Conservation (phyloP, 2,888 invertebrate genomes). For the Parnassius mnemosyne region DNA sequence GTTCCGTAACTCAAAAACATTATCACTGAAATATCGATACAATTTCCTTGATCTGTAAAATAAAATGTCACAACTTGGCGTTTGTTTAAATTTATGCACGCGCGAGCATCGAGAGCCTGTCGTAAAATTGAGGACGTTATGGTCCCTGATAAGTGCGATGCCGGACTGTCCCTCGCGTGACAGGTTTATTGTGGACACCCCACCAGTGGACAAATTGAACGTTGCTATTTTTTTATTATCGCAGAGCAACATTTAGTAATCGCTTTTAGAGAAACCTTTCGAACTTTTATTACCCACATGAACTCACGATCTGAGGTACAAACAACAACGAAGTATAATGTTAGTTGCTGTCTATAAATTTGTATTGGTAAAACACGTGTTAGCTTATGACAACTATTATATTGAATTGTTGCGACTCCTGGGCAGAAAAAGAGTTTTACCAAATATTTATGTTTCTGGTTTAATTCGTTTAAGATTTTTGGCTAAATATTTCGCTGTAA, state of each 20-base stretch:
- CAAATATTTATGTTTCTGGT: too few relatives aligned
- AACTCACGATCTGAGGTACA: slow-evolving; percentile 6
- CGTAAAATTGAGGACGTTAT: slow-evolving; percentile 78
- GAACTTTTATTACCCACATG: slow-evolving; percentile 12
- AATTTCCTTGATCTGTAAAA: slow-evolving; percentile 77
- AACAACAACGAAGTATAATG: slow-evolving; percentile 27
- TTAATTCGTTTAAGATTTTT: too few relatives aligned
- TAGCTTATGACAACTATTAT: too few relatives aligned
- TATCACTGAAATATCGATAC: slow-evolving; percentile 77
- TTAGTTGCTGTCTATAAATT: slow-evolving; percentile 24
- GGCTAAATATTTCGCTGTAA: too few relatives aligned
- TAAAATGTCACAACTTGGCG: slow-evolving; percentile 72
- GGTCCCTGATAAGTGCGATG: slow-evolving; percentile 74
- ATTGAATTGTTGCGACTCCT: too few relatives aligned
- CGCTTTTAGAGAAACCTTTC: slow-evolving; percentile 24
- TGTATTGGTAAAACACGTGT: too few relatives aligned
- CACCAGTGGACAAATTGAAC: slow-evolving; percentile 58
- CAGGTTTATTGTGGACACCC: slow-evolving; percentile 77
- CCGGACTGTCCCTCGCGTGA: slow-evolving; percentile 63
- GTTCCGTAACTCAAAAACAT: slow-evolving; percentile 66
- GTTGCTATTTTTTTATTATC: slow-evolving; percentile 46
- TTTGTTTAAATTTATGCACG: slow-evolving; percentile 71
- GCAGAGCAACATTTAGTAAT: slow-evolving; percentile 29
- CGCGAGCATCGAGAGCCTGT: slow-evolving; percentile 63
- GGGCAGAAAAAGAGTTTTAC: too few relatives aligned